Evolutionary conservation across 2,113 vertebrate genomes (phyloP).

Genomic region (Formicarius rufipectus): DNA sequence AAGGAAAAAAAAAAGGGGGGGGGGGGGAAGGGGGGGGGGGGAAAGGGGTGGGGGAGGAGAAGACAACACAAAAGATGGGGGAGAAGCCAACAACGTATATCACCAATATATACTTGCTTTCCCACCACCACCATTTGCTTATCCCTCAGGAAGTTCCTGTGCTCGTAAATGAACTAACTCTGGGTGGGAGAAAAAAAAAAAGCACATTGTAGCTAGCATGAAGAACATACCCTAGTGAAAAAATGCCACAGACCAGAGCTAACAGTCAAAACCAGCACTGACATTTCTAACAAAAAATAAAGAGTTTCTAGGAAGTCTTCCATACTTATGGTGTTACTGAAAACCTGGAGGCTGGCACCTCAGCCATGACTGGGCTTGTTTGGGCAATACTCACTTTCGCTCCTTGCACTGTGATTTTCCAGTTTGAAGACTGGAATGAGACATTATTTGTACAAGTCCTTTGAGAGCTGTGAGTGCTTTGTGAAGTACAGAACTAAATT

Average conservation of each 20-base stretch:
- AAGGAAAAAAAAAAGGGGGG: background rate
- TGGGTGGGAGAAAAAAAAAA: background rate
- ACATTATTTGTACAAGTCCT: background rate
- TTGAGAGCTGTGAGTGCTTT: background rate
- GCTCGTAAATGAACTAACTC: background rate
- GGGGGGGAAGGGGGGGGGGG: no score
- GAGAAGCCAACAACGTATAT: background rate
- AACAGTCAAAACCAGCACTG: background rate
- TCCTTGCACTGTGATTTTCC: background rate
- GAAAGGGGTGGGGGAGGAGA: fast-evolving
- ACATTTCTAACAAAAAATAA: background rate
- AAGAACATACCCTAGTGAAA: background rate
- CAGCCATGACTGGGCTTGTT: background rate
- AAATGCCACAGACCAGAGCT: background rate
- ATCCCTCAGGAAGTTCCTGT: background rate
- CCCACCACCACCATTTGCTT: background rate
- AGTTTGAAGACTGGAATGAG: background rate
- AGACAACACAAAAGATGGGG: background rate
- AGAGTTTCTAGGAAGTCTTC: background rate
- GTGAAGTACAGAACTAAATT: background rate
- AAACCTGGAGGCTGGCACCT: background rate
- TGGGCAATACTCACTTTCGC: background rate
- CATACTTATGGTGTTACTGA: background rate
- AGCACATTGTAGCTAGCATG: fast-evolving
- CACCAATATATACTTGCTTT: background rate